Evolutionary conservation across 2,797 vertebrate species (phyloP), one percentile per base, ranked within the genome.

Genomic region (Onychomys arenicola): DNA sequence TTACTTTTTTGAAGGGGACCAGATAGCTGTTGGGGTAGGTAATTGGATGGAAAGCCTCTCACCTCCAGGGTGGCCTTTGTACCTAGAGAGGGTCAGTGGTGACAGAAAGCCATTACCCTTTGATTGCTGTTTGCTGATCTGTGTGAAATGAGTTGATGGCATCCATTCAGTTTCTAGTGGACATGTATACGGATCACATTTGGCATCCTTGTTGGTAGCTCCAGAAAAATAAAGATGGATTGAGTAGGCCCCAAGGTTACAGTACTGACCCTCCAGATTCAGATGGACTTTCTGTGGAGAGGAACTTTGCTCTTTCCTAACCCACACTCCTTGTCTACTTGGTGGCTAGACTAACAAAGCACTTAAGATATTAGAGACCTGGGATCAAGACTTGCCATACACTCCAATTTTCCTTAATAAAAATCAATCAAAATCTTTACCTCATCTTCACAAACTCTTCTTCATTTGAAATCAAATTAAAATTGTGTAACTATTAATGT

Each of bases 21-120:
- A 97, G 95, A 87, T 95, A 97, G 93, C 59, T 97, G 83, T 73
- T 94, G 91, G 73, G 89, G 86, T 82, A 97, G 46, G 94, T 98
- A 97, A 98, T 98, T 91, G 95, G 97, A 98, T 97, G 97, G 67
- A 96, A 95, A 94, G 59, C 46, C 63, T 97, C 97, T 98, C 40
- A 98, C 97, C 94, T 98, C 57, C 0, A 82, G 95, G 91, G 96
- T 10, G 43, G 55, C 93, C 95, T 98, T 98, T 98, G 98, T 87
- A 98, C 98, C 92, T 97, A 90, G 80, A 91, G 95, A 96, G 95
- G 94, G 90, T 93, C 94, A 52, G 92, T 96, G 96, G 97, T 97
- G 98, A 98, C 97, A 97, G 97, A 98, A 98, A 98, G 95, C 94
- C 98, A 98, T 98, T 98, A 98, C 95, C 97, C 95, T 98, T 92